Percentiles rank a stretch among this genome's conserved stretches.
These are phyloP conservation scores for Mesocentrotus franciscanus DNA, from an alignment of 53 echinoderm and acorn worm species.

Conservation along the genomic window DNA sequence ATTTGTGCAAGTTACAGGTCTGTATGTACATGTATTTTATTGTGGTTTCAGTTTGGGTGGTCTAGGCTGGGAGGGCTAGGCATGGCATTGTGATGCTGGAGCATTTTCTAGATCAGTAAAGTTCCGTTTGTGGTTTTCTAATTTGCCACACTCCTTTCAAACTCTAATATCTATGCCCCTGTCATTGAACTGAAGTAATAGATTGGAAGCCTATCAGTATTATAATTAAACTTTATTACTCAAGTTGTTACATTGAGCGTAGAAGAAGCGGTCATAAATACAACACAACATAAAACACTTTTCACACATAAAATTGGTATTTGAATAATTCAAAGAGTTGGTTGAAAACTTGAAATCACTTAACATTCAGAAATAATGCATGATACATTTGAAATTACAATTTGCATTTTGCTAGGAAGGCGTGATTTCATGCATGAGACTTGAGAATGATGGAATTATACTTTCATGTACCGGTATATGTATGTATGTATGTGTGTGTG, in stretches of 20 bases:
- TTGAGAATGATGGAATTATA: no score
- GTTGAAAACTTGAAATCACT: no score
- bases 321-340: neutral
- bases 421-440: neutral
- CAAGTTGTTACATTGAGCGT: neutral
- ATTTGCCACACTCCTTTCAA: neutral
- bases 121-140: conserved; percentile 41
- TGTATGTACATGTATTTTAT: neutral
- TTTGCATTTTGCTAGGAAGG: neutral
- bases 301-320: neutral
- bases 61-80: neutral
- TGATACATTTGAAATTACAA: no score
- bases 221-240: neutral
- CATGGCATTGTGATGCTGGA: neutral
- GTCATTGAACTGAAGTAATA: neutral
- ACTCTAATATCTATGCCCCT: neutral
- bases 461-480: no score
- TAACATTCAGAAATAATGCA: no score
- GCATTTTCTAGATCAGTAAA: neutral
- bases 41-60: conserved; percentile 43
- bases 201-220: neutral
- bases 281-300: neutral
- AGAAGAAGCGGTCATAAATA: no score
- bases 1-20: neutral
- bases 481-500: no score